phyloP scores from a whole-genome alignment of 1,140 invertebrate genomes.

The Heliconius melpomene region DNA sequence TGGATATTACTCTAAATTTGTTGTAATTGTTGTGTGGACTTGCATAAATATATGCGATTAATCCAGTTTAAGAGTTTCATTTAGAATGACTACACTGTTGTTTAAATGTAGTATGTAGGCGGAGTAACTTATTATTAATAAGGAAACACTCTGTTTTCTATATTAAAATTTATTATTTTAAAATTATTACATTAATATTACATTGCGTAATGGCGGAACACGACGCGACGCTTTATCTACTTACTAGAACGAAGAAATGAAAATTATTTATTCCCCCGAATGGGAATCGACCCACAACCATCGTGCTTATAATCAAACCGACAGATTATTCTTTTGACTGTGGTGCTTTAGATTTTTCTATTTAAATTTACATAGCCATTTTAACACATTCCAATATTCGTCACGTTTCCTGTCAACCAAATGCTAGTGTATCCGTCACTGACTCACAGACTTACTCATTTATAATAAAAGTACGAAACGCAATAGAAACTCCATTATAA shows the following conservation, averaged over 20 bases:
- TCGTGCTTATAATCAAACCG: too few relatives aligned
- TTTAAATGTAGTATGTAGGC: too few relatives aligned
- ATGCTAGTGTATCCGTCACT: slow-evolving; percentile 2
- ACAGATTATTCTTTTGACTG: too few relatives aligned
- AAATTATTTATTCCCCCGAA: too few relatives aligned
- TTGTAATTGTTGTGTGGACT: not conserved
- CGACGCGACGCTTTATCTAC: too few relatives aligned
- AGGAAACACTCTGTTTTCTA: too few relatives aligned
- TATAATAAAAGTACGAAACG: not conserved
- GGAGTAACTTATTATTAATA: too few relatives aligned
- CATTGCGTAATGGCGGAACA: not conserved
- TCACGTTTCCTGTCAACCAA: slow-evolving; percentile 20
- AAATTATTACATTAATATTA: not conserved
- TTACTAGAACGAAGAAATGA: too few relatives aligned
- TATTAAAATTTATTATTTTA: too few relatives aligned
- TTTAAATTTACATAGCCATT: not conserved
- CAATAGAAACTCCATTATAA: not conserved
- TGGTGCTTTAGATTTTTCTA: not conserved
- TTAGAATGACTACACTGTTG: too few relatives aligned
- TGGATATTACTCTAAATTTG: not conserved
- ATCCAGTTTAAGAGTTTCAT: too few relatives aligned
- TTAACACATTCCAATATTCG: slow-evolving; percentile 20
- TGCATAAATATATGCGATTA: not conserved
- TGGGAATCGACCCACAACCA: too few relatives aligned
- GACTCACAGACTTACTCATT: slow-evolving; percentile 11